Conservation (phyloP, 2,888 invertebrate species). For the Coelopa pilipes region DNA sequence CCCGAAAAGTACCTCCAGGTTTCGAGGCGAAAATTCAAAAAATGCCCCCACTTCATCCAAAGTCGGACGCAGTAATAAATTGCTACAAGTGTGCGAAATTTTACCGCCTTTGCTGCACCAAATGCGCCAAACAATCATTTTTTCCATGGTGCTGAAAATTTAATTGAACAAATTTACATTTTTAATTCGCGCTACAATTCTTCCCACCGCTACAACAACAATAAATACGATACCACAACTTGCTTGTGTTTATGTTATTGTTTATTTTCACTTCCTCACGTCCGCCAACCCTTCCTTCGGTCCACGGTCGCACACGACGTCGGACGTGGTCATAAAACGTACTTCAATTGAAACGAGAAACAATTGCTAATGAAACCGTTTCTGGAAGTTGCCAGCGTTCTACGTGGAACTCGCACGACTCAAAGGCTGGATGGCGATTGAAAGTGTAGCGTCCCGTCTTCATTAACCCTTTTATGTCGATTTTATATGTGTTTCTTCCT, state of each 20-base stretch:
- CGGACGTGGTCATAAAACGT: slow-evolving; percentile 10
- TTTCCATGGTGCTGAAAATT: not conserved
- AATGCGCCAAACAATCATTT: slow-evolving; percentile 7
- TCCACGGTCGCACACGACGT: not conserved
- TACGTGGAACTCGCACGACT: slow-evolving; percentile 6
- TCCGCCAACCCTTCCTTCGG: too few relatives aligned
- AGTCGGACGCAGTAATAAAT: too few relatives aligned
- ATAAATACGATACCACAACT: slow-evolving; percentile 18
- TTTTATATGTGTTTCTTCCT: not conserved
- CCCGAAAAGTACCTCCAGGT: too few relatives aligned
- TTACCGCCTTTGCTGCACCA: not conserved
- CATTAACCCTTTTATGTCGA: not conserved
- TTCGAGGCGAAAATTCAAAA: too few relatives aligned
- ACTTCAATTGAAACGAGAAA: slow-evolving; percentile 52
- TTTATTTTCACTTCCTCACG: not conserved
- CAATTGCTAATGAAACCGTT: slow-evolving; percentile 55
- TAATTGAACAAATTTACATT: slow-evolving; percentile 19
- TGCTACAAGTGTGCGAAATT: not conserved
- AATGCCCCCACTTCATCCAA: too few relatives aligned
- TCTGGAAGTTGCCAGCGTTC: slow-evolving; percentile 40
- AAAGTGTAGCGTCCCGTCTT: not conserved
- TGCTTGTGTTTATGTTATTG: slow-evolving; percentile 17
- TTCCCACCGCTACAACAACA: not conserved
- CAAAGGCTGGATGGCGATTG: not conserved
- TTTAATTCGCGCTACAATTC: not conserved